A percentile compares a stretch with the other conserved stretches of the same genome.
phyloP scores from a whole-genome alignment of 2,888 invertebrate genomes.

The Teleogryllus oceanicus region DNA sequence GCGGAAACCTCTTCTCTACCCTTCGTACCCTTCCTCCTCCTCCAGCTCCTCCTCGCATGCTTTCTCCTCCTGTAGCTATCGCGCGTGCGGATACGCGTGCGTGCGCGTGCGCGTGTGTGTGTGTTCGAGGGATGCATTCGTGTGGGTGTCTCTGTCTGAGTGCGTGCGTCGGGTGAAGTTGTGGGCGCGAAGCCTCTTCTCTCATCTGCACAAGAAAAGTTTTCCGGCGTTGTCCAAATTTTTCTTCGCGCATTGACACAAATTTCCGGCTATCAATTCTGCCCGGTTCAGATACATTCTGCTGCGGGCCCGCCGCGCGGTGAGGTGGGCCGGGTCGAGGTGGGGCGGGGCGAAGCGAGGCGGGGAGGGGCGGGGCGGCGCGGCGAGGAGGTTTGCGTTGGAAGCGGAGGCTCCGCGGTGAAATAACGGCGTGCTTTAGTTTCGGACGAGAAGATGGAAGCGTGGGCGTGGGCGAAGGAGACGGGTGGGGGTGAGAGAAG shows the following conservation, averaged over 20 bases:
- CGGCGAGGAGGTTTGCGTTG: too few relatives aligned
- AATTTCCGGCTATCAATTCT: constrained; percentile 9
- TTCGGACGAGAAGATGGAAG: constrained; percentile 12
- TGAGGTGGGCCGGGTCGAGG: neutral
- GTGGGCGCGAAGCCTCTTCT: neutral
- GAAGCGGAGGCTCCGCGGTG: too few relatives aligned
- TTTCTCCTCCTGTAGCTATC: too few relatives aligned
- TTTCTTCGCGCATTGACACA: constrained; percentile 9
- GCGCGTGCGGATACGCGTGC: too few relatives aligned
- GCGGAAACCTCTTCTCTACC: neutral
- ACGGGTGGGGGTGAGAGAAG: neutral
- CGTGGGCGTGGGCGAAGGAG: neutral
- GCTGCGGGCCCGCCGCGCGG: neutral
- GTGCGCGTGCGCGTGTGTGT: too few relatives aligned
- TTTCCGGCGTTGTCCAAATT: constrained; percentile 10
- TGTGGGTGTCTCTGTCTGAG: too few relatives aligned
- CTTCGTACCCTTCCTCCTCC: neutral
- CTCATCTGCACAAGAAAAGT: constrained; percentile 9
- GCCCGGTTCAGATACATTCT: constrained; percentile 8
- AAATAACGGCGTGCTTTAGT: too few relatives aligned
- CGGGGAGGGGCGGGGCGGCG: too few relatives aligned
- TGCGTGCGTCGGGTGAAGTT: neutral
- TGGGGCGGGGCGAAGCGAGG: too few relatives aligned
- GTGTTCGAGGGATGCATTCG: too few relatives aligned
- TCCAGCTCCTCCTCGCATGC: too few relatives aligned